Evolutionary conservation across 2,888 invertebrate genomes (phyloP).

Genomic region (Parapristionchus giblindavisi): DNA sequence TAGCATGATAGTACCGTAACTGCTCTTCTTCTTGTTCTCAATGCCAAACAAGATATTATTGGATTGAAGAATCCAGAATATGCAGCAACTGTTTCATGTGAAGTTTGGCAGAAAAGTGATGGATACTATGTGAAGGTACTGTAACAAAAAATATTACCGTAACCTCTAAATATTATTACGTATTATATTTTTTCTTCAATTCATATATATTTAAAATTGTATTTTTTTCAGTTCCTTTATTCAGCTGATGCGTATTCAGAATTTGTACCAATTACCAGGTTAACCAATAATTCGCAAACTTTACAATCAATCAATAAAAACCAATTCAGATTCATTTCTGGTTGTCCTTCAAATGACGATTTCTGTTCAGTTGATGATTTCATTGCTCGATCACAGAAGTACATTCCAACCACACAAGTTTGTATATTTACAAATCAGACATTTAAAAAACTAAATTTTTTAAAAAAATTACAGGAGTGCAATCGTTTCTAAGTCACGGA

Average conservation of each 20-base stretch:
- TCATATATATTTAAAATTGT: neutral
- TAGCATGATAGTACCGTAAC: constrained; percentile 33
- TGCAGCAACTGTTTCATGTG: constrained; percentile 29
- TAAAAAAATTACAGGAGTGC: constrained; percentile 16
- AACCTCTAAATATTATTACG: neutral
- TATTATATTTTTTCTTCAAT: no score
- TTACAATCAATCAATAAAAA: neutral
- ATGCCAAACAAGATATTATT: constrained; percentile 19
- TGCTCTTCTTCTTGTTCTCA: constrained; percentile 14
- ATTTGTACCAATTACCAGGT: constrained; percentile 18
- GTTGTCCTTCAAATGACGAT: constrained; percentile 22
- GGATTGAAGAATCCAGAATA: constrained; percentile 35
- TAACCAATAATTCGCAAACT: no score
- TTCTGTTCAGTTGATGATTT: constrained; percentile 9
- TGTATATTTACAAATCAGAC: neutral
- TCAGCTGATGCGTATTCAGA: constrained; percentile 29
- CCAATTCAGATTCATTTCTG: constrained; percentile 12
- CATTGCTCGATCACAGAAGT: constrained; percentile 14
- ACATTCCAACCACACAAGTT: neutral
- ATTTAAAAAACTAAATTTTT: neutral
- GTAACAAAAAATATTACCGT: neutral
- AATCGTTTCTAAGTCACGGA: neutral
- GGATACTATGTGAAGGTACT: constrained; percentile 28
- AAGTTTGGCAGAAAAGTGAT: constrained; percentile 36
- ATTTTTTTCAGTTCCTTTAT: constrained; percentile 29